Evolutionary conservation across 2,888 invertebrate species (phyloP), one percentile per base, ranked within the genome.

Genomic region (Tortricodes alternella): DNA sequence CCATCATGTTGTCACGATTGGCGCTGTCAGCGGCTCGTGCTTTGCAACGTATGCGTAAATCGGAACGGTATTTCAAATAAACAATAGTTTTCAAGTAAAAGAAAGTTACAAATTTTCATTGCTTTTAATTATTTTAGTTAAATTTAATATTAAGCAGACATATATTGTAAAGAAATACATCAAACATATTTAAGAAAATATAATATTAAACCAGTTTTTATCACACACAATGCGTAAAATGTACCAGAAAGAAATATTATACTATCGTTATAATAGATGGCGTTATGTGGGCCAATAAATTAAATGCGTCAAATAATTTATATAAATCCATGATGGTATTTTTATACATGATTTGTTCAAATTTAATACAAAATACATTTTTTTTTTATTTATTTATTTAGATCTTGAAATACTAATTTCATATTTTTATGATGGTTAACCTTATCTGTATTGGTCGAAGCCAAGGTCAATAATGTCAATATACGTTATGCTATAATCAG

Each of bases 1-100:
- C 82, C 74, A 64, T 65, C 64, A 81, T 79, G 78, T 84, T 85
- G 83, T 81, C 89, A 80, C 80, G 53, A 81, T 71, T 84, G 86
- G 88, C 86, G 87, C 89, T 87, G 83, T 78, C 77, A 78, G 74
- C 79, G 69, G 66, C 89, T 89, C 91, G 89, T 89, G 89, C 81
- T 75, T 68, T 53, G 44, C 46, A 21, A 34, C 15, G 58, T 59
- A 46, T 81, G 76, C 77, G 78, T 83, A 46, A 9, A 76, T 70
- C 11, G 81, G 63, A 83, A 70, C 63, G 59, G 11, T 44, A 18
- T 29, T 29, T 8, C 1, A 18, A 29, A 5, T 7, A 27, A 8
- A 15, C 5, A 15, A 6, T 1, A n/a, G 8, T 1, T 41, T 41
- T 15, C 0, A 1, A 15, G 4, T 1, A 16, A 16, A 2, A 6